Conservation (phyloP, 2,888 invertebrate species). For the Caenorhabditis afra region DNA sequence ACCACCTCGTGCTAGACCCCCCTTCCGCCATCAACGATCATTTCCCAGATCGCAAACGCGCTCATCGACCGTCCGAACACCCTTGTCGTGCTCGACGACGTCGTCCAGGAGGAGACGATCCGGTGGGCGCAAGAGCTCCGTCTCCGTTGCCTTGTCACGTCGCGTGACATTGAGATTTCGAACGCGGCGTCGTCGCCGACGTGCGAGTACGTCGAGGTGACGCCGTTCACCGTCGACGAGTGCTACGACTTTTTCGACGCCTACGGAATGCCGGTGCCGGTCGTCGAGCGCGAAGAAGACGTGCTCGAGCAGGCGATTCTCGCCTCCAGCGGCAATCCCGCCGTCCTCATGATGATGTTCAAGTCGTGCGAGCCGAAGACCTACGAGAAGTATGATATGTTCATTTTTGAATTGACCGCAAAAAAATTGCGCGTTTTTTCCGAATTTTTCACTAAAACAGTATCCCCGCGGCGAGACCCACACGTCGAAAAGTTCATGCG, state of each 20-base stretch:
- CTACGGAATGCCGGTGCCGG: conserved; percentile 37
- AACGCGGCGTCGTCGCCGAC: conserved; percentile 45
- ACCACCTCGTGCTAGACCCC: too few relatives aligned
- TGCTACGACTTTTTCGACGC: conserved; percentile 37
- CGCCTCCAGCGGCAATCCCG: conserved; percentile 57
- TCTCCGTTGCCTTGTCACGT: conserved; percentile 59
- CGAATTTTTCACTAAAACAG: too few relatives aligned
- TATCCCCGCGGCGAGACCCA: too few relatives aligned
- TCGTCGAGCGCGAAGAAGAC: conserved; percentile 27
- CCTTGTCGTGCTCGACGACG: conserved; percentile 65
- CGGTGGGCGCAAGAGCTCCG: conserved; percentile 60
- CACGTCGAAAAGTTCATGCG: too few relatives aligned
- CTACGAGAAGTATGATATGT: conserved; percentile 32
- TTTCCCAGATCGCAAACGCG: conserved; percentile 64
- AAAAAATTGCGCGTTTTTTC: too few relatives aligned
- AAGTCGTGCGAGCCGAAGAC: conserved; percentile 50
- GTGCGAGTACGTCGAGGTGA: conserved; percentile 51
- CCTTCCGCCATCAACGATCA: too few relatives aligned
- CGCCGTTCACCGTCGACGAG: conserved; percentile 41
- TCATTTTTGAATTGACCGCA: too few relatives aligned
- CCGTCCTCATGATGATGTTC: conserved; percentile 53
- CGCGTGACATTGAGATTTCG: conserved; percentile 50
- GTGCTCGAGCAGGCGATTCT: conserved; percentile 26
- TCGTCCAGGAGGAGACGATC: conserved; percentile 61
- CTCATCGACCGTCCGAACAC: conserved; percentile 63